Conservation (phyloP, 2,888 invertebrate species). For the Eupsilia transversa region DNA sequence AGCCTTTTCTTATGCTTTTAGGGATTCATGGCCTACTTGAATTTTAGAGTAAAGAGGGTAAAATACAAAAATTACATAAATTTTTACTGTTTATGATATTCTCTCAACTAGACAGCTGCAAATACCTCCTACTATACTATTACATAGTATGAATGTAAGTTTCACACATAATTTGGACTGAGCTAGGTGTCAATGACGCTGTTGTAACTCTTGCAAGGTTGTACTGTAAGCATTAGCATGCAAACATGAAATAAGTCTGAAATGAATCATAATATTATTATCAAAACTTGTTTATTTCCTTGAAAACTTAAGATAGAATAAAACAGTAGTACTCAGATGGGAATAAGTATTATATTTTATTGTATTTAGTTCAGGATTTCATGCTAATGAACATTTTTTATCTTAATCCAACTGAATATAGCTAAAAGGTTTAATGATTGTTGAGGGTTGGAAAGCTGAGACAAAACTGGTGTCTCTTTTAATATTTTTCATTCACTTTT, state of each 20-base stretch:
- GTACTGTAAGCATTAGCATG: constrained; percentile 38
- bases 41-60: background rate
- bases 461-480: background rate
- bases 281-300: background rate
- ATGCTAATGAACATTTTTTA: background rate
- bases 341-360: constrained; percentile 5
- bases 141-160: constrained; percentile 10
- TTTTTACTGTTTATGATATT: no score
- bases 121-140: background rate
- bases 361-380: background rate
- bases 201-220: constrained; percentile 53
- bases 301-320: background rate
- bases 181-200: constrained; percentile 36
- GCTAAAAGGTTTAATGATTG: background rate
- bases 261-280: constrained; percentile 22
- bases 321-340: background rate
- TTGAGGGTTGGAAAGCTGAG: background rate
- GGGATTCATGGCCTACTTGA: constrained; percentile 15
- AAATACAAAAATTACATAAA: background rate
- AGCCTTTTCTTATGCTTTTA: background rate
- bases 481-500: background rate
- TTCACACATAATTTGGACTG: constrained; percentile 33
- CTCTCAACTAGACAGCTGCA: background rate
- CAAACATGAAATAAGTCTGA: constrained; percentile 23
- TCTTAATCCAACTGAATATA: background rate